Percentiles rank a stretch among this genome's conserved stretches.
phyloP scores from a whole-genome alignment of 2,113 vertebrate genomes.

The Gallinago undulata region DNA sequence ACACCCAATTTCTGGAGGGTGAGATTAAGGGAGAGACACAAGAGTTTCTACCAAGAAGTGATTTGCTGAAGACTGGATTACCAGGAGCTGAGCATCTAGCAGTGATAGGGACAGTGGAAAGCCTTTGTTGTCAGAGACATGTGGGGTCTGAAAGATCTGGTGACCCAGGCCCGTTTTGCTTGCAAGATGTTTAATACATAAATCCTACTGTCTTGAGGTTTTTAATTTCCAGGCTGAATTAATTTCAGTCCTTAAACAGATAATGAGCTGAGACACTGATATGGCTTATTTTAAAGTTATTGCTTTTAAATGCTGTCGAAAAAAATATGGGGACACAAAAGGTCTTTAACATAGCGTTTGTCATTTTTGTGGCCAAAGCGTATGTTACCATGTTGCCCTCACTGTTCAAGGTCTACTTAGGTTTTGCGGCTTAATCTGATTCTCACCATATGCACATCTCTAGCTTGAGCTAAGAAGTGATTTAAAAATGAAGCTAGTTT shows the following conservation, averaged over 20 bases:
- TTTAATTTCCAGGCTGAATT: not conserved
- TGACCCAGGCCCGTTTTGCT: not conserved
- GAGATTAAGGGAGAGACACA: not conserved
- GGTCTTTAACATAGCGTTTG: not conserved
- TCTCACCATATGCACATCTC: not conserved
- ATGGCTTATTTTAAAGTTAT: not conserved
- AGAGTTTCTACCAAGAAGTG: not conserved
- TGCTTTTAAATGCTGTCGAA: not conserved
- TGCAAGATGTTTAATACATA: not conserved
- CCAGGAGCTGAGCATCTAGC: not conserved
- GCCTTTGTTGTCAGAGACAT: not conserved
- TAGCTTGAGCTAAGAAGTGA: not conserved
- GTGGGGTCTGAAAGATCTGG: not conserved
- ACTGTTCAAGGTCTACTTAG: not conserved
- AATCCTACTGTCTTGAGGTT: not conserved
- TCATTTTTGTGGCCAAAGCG: not conserved
- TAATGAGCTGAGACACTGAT: not conserved
- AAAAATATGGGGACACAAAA: not conserved
- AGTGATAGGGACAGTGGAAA: not conserved
- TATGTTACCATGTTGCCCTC: not conserved
- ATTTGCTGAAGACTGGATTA: not conserved
- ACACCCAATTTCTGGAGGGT: not conserved
- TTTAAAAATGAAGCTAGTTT: not conserved
- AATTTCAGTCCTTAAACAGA: not conserved
- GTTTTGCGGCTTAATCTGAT: not conserved